Evolutionary conservation across 1,140 invertebrate genomes (phyloP).

Genomic region (Drosophila mauritiana): DNA sequence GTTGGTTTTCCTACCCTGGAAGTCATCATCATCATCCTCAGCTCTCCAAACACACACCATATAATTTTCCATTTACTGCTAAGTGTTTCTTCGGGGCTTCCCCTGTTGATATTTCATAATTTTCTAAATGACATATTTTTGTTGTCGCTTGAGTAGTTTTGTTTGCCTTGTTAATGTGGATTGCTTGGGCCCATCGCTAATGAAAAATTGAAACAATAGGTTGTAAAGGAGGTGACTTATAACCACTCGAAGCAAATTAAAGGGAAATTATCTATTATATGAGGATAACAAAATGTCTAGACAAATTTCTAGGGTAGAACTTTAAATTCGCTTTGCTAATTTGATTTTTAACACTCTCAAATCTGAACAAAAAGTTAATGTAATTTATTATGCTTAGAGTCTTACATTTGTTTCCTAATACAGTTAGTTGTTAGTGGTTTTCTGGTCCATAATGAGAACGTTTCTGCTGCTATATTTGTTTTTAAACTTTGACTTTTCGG

Average conservation of each 20-base stretch:
- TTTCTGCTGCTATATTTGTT: constrained; percentile 6
- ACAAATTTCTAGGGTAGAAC: too few relatives aligned
- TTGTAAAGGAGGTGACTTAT: constrained; percentile 17
- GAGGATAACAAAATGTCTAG: not conserved
- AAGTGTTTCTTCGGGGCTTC: constrained; percentile 64
- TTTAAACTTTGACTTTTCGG: constrained; percentile 29
- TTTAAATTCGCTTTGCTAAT: too few relatives aligned
- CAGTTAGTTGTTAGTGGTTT: not conserved
- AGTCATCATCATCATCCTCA: constrained; percentile 26
- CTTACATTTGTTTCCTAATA: not conserved
- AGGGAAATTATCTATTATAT: not conserved
- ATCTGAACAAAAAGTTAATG: too few relatives aligned
- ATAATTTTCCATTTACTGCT: constrained; percentile 72
- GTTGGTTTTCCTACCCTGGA: constrained; percentile 45
- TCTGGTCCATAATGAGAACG: not conserved
- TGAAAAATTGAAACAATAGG: constrained; percentile 12
- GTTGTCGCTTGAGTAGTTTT: constrained; percentile 70
- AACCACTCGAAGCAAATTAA: constrained; percentile 11
- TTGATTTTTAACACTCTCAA: too few relatives aligned
- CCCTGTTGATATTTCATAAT: constrained; percentile 70
- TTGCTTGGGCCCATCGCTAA: constrained; percentile 16
- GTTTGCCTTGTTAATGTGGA: constrained; percentile 73
- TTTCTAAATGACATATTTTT: constrained; percentile 74
- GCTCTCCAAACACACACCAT: constrained; percentile 47
- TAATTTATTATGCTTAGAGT: too few relatives aligned